Conservation (phyloP, 2,113 vertebrate species). For the Rhombomys opimus region DNA sequence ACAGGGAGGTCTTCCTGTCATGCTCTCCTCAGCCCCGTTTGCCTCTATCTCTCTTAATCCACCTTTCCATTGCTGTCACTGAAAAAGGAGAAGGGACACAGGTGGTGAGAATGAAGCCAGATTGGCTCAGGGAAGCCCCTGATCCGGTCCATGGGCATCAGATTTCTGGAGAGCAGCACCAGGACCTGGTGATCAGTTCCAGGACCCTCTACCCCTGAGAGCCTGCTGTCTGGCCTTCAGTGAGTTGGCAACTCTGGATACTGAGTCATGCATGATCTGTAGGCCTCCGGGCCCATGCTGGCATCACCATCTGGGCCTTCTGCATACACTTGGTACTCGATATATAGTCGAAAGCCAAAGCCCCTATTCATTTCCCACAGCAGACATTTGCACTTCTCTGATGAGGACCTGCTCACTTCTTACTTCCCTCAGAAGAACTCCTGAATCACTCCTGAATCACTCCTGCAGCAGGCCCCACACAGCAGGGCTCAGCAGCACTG, state of each 20-base stretch:
- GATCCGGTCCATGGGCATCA: neutral
- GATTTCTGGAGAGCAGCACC: neutral
- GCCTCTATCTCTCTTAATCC: neutral
- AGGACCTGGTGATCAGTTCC: neutral
- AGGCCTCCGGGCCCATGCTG: neutral
- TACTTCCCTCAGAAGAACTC: neutral
- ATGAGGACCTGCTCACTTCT: neutral
- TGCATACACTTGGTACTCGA: neutral
- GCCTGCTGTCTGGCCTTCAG: neutral
- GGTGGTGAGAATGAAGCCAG: neutral
- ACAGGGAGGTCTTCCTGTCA: neutral
- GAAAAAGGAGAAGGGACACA: neutral
- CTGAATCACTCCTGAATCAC: neutral
- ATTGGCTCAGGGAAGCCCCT: neutral
- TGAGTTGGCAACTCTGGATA: neutral
- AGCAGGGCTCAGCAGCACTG: too few species aligned
- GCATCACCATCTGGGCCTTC: rapidly evolving
- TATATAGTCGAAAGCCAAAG: neutral
- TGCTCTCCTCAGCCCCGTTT: neutral
- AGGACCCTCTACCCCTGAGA: neutral
- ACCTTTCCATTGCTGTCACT: neutral
- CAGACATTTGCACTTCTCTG: neutral
- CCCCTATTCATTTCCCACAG: neutral
- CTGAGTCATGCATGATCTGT: neutral
- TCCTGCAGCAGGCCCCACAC: rapidly evolving